Conservation (phyloP, 1,140 invertebrate genomes). For the Camponotus floridanus region DNA sequence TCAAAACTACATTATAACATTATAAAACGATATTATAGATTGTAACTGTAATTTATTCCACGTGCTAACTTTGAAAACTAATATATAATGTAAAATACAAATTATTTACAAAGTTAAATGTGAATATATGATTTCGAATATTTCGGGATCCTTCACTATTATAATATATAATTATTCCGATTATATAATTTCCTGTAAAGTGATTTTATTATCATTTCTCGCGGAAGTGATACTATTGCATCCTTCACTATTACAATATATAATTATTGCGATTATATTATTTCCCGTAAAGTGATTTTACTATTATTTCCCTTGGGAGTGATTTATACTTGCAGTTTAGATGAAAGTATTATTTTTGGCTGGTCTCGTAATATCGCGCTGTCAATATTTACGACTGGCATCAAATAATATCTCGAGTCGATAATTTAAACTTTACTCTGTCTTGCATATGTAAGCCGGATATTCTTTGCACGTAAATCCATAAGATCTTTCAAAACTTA, state of each 20-base stretch:
- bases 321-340: conserved; percentile 23
- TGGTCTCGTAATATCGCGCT: conserved; percentile 32
- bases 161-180: conserved; percentile 28
- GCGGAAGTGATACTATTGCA: conserved; percentile 10
- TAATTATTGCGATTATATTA: conserved; percentile 36
- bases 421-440: conserved; percentile 28
- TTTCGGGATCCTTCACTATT: conserved; percentile 17
- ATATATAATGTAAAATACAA: not conserved
- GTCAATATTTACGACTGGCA: conserved; percentile 46
- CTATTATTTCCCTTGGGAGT: not conserved
- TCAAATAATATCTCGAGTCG: conserved; percentile 29
- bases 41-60: conserved; percentile 12
- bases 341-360: conserved; percentile 35
- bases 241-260: not conserved
- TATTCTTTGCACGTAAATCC: not conserved
- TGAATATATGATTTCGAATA: not conserved
- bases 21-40: conserved; percentile 9
- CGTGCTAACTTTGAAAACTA: not conserved
- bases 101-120: not conserved
- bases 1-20: not conserved
- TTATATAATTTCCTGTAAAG: not conserved
- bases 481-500: not conserved
- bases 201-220: no score
- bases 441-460: not conserved
- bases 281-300: not conserved